Base-by-base conservation (phyloP, 2,888 invertebrate genomes). In the Acrobasis consociella region DNA sequence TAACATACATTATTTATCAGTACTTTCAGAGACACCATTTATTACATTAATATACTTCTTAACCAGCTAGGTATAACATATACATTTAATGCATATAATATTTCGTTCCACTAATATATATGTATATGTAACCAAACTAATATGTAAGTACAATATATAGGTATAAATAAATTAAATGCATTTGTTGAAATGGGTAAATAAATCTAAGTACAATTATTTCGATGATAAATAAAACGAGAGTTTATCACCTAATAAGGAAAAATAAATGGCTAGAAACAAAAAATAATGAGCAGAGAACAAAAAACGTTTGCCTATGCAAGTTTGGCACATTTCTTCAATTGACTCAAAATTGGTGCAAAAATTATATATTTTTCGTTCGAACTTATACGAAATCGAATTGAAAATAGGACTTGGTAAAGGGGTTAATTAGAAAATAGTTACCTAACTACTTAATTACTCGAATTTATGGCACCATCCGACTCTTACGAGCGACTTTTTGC, bases 361-460 rank as follows among this genome's bases (percentile, higher is more conserved):
- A 22, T 17, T 10, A 22, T 31, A 49, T 50, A 5, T 15, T 49
- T 37, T 50, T 50, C 49, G 5, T 49, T 59, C 64, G 65, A 68
- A 68, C 63, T 62, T 51, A 66, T 65, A 70, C 67, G 65, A 63
- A 62, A 56, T 58, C 59, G 49, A 65, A 63, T 67, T 68, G 68
- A 70, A 22, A 64, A 62, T 62, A 58, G 42, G 16, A 13, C 39
- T 31, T n/a, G 13, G 38, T n/a, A 60, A 58, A 50, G 9, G n/a
- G 66, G 63, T 63, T 69, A 73, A 77, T 78, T 79, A 82, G 73
- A 81, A 75, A 79, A 80, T 80, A 81, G 67, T 73, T 77, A 70
- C 83, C 83, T 87, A 88, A 78, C 82, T 87, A 88, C 77, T 79
- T 79, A 79, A 78, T 79, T 76, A 71, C 72, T 80, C 73, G 39